These are phyloP conservation scores for Tenthredo mesomela DNA, from an alignment of 2,888 invertebrate genomes.

Conservation along the genomic window DNA sequence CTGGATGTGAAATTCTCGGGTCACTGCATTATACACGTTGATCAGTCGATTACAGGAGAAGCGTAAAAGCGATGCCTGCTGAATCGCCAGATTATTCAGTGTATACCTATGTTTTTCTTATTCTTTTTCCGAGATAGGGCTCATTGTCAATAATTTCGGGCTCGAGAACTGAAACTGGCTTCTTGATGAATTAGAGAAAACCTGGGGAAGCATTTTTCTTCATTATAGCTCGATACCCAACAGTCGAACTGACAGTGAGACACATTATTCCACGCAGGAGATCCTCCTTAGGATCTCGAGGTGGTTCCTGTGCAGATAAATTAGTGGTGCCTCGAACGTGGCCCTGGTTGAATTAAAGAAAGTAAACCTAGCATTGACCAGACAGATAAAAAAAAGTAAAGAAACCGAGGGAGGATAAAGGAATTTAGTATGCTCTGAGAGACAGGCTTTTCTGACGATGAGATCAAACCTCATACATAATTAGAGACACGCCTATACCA, in stretches of 20 bases:
- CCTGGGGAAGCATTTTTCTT: not conserved
- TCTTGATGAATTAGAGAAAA: not conserved
- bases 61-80: not conserved
- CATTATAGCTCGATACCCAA: constrained; percentile 5
- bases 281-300: not conserved
- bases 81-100: not conserved
- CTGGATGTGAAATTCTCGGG: not conserved
- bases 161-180: not conserved
- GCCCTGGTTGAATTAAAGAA: constrained; percentile 25
- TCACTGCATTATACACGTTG: too few relatives aligned
- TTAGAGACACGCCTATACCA: not conserved
- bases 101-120: not conserved
- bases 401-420: not conserved
- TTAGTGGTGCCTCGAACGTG: constrained; percentile 5
- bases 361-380: not conserved
- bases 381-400: not conserved
- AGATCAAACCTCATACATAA: constrained; percentile 32
- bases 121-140: not conserved
- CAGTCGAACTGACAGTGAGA: not conserved
- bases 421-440: constrained; percentile 14
- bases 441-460: constrained; percentile 13
- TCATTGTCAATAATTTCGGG: not conserved
- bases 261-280: constrained; percentile 9
- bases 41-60: not conserved
- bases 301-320: constrained; percentile 30